Evolutionary conservation across 2,797 vertebrate species (phyloP).

Genomic region (Ficedula albicollis): DNA sequence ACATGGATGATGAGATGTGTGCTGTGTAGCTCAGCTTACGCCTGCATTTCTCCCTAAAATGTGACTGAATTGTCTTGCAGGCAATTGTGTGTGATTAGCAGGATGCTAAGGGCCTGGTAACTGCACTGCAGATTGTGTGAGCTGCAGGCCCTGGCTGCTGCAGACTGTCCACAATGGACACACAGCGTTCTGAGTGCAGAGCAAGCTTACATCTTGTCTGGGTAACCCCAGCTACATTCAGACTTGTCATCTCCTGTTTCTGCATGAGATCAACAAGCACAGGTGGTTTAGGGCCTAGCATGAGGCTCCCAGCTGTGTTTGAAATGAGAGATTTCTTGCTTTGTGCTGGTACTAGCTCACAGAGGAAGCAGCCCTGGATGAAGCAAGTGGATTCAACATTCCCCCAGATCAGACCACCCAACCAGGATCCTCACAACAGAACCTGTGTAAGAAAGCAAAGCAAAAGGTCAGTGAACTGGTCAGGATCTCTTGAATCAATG

Average conservation of each 20-base stretch:
- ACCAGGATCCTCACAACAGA: neutral
- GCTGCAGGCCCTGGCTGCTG: neutral
- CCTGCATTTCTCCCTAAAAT: neutral
- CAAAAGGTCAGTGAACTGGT: slow-evolving; percentile 62
- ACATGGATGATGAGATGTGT: neutral
- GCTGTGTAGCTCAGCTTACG: neutral
- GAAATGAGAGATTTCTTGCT: neutral
- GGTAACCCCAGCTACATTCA: neutral
- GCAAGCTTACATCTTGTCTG: neutral
- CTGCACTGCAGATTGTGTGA: neutral
- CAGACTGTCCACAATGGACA: neutral
- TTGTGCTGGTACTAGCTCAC: slow-evolving; percentile 80
- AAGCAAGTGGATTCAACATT: slow-evolving; percentile 94
- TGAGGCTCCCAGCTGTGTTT: neutral
- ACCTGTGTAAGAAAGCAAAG: slow-evolving; percentile 17
- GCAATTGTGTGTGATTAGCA: fast-evolving
- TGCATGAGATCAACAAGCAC: neutral
- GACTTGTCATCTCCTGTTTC: neutral
- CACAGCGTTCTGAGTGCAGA: neutral
- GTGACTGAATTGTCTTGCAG: neutral
- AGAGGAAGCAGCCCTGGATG: slow-evolving; percentile 90
- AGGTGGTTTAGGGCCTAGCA: neutral
- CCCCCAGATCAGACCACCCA: slow-evolving; percentile 78
- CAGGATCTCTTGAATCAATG: neutral
- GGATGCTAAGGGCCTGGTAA: neutral